Evolutionary conservation across 2,888 invertebrate species (phyloP), one percentile per base, ranked within the genome.

Genomic region (Oasisia sp.): DNA sequence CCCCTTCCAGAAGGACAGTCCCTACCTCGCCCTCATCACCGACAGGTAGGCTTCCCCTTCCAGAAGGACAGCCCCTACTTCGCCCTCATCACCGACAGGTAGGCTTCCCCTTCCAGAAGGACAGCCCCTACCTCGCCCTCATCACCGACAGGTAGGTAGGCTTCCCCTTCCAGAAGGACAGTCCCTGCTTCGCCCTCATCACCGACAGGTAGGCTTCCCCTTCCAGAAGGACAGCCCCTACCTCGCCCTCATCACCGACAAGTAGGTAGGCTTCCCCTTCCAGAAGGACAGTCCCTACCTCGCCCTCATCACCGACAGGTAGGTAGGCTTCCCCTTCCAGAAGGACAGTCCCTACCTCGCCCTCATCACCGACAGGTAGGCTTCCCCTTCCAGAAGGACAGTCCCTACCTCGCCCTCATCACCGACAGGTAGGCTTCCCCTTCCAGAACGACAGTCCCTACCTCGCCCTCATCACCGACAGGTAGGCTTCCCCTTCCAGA

Each of bases 201-300:
- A 91, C 91, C 12, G 44, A n/a, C n/a, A n/a, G n/a, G n/a, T n/a
- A n/a, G 93, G 58, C 7, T 93, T 93, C 45, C 92, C 93, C 32
- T 92, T 93, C 92, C 93, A 92, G 91, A 93, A 93, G 92, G 89
- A 90, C 44, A 93, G 93, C 89, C 93, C 93, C 9, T 93, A 93
- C 89, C 44, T 92, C 19, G 27, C 32, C 14, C 14, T 19, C 27
- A 92, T 92, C 91, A 91, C 91, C 12, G 44, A n/a, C n/a, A n/a
- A n/a, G n/a, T n/a, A n/a, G n/a, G n/a, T n/a, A n/a, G 93, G 58
- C 7, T 93, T 93, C 45, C 92, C 93, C 32, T 92, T 93, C 92
- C 93, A 92, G 91, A 93, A 93, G 92, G 89, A 90, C 44, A 93
- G 93, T 90, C 93, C 93, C 9, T 93, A 93, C 89, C 44, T 92